Conservation (phyloP, 2,113 vertebrate genomes). For the Mystacornis crossleyi region DNA sequence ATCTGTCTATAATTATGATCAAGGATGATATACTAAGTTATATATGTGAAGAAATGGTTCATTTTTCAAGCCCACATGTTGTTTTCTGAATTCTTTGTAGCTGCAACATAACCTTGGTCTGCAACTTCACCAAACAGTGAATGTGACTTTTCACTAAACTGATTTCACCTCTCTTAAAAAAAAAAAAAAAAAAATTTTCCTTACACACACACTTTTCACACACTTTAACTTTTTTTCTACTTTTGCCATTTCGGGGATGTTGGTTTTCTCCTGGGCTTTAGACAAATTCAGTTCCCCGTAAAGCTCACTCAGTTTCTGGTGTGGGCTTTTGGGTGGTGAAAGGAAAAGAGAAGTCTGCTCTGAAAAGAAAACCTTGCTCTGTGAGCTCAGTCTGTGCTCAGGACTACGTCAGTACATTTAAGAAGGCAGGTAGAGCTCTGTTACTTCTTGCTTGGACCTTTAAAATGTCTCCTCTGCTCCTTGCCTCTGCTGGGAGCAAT, state of each 20-base stretch:
- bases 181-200: background rate
- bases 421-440: background rate
- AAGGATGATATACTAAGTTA: conserved; percentile 54
- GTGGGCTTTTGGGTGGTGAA: background rate
- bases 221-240: background rate
- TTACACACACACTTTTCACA: background rate
- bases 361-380: background rate
- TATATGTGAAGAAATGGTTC: conserved; percentile 48
- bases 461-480: conserved; percentile 41
- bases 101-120: conserved; percentile 43
- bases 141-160: conserved; percentile 20
- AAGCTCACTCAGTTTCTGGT: background rate
- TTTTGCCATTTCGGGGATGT: background rate
- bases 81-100: conserved; percentile 39
- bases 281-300: background rate
- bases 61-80: conserved; percentile 62
- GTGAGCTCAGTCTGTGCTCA: background rate
- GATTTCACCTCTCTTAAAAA: background rate
- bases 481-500: conserved; percentile 47
- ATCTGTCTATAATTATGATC: conserved; percentile 73
- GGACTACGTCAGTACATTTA: background rate
- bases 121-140: conserved; percentile 39
- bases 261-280: background rate
- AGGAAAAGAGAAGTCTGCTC: background rate
- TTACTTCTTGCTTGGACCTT: background rate